Conservation (phyloP, 2,113 vertebrate species). For the Enhydra lutris region DNA sequence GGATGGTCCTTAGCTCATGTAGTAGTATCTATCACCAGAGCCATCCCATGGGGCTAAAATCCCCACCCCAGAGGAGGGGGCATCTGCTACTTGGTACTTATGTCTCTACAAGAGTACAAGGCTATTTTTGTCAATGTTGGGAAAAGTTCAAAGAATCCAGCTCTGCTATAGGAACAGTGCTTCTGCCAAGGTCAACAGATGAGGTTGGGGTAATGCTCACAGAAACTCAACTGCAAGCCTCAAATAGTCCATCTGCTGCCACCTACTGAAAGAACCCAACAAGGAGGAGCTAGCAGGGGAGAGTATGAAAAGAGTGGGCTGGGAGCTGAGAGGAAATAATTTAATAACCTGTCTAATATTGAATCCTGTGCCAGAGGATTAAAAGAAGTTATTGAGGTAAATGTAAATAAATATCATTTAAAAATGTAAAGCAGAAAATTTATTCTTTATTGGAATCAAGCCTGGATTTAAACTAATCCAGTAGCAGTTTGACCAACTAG, state of each 20-base stretch:
- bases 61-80: background rate
- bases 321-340: background rate
- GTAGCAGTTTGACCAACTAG: background rate
- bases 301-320: background rate
- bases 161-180: background rate
- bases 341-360: background rate
- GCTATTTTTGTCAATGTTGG: background rate
- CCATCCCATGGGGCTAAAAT: too few species aligned
- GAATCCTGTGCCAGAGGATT: background rate
- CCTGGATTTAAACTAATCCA: background rate
- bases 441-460: background rate
- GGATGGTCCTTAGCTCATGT: too few species aligned
- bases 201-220: background rate
- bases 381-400: background rate
- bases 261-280: background rate
- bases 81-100: background rate
- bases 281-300: background rate
- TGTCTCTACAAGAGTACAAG: background rate
- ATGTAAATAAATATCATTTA: background rate
- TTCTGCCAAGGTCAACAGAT: background rate
- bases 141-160: background rate
- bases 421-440: background rate
- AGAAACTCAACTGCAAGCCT: background rate
- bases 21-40: fast-evolving
- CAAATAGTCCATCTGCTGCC: background rate